Conservation (phyloP, 2,888 invertebrate species). For the Lasioglossum zephyrum region DNA sequence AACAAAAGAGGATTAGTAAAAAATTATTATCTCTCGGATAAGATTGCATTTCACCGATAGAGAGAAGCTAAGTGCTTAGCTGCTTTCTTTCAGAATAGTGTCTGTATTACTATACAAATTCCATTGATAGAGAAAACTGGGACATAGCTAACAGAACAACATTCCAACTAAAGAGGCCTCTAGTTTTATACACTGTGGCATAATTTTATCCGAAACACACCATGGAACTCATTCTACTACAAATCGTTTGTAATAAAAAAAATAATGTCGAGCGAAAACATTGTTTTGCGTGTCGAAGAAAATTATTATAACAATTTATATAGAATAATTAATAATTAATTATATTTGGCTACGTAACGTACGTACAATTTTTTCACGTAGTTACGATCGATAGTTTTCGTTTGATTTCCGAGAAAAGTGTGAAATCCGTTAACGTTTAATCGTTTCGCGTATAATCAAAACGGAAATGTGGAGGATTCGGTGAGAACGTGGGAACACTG, state of each 20-base stretch:
- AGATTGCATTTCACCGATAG: background rate
- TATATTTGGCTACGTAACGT: background rate
- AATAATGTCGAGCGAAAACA: background rate
- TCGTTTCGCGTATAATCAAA: constrained; percentile 2
- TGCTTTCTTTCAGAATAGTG: constrained; percentile 23
- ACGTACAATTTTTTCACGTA: background rate
- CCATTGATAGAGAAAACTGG: constrained; percentile 78
- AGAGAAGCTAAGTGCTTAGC: constrained; percentile 13
- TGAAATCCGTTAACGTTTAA: background rate
- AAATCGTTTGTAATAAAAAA: constrained; percentile 1
- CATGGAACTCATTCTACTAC: background rate
- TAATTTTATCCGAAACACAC: constrained; percentile 12
- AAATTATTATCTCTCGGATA: background rate
- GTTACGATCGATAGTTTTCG: background rate
- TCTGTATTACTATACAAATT: constrained; percentile 70
- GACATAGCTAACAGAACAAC: constrained; percentile 73
- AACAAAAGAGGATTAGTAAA: constrained; percentile 10
- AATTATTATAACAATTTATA: background rate
- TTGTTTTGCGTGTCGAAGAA: background rate
- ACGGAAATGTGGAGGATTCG: background rate
- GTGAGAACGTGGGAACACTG: background rate
- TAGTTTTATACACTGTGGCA: constrained; percentile 40
- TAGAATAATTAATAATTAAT: too few species aligned
- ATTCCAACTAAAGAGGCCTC: constrained; percentile 65
- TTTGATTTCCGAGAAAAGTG: background rate